phyloP scores from a whole-genome alignment of 2,113 vertebrate species.

The Prinia subflava region DNA sequence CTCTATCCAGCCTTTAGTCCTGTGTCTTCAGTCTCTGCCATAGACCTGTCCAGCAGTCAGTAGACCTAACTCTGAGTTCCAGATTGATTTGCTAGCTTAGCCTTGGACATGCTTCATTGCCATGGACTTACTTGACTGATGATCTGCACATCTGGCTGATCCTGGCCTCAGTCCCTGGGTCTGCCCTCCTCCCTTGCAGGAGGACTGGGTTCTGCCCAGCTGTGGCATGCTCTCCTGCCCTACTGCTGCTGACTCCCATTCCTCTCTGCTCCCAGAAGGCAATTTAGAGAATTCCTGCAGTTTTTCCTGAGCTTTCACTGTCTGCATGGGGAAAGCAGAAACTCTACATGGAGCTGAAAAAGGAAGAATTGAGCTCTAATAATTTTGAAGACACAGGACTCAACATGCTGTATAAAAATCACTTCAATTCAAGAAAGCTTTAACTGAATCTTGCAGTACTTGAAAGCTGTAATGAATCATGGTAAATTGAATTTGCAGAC shows the following conservation, averaged over 20 bases:
- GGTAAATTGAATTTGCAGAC: not conserved
- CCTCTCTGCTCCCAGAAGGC: not conserved
- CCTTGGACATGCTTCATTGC: not conserved
- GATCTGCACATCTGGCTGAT: not conserved
- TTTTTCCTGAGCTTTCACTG: not conserved
- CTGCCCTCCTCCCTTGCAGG: not conserved
- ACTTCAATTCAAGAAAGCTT: not conserved
- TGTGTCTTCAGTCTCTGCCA: not conserved
- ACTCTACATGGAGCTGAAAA: not conserved
- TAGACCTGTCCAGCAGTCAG: not conserved
- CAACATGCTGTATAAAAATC: not conserved
- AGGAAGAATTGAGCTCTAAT: not conserved
- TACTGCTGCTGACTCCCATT: not conserved
- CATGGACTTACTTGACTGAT: not conserved
- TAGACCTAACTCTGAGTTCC: not conserved
- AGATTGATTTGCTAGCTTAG: not conserved
- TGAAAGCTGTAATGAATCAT: not conserved
- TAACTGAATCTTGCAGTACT: not conserved
- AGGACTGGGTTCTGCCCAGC: not conserved
- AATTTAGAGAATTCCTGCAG: not conserved
- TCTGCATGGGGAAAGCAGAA: not conserved
- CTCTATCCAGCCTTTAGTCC: not conserved
- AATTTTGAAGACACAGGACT: not conserved
- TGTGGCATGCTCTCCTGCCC: rapidly evolving
- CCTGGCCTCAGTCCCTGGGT: not conserved